Base-by-base conservation (phyloP, 2,797 vertebrate species). In the Aplochiton taeniatus region DNA sequence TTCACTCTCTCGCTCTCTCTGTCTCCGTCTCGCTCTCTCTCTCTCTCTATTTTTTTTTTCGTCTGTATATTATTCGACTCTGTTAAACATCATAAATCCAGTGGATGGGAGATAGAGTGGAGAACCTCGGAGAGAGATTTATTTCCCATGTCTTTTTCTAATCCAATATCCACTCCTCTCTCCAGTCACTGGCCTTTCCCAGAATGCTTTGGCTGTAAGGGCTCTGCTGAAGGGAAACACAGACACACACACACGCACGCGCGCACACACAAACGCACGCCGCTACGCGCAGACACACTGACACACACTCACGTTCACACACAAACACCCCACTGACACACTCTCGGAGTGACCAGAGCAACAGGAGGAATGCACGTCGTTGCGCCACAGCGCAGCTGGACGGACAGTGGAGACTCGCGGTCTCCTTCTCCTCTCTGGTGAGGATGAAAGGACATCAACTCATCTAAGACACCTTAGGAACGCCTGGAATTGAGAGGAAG, bases 371-470 rank as follows among this genome's bases (percentile, higher is more conserved):
- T 91, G 87, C 67, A 82, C 79, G 70, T 2, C 85, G 84, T 90
- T 88, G 84, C 83, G 72, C 89, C 88, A 87, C 88, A 87, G 87
- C 87, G 82, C 88, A 90, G 88, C 86, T 89, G 89, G 89, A 88
- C 81, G 79, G 87, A 86, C 87, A 84, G 87, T 73, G 83, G 85
- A 78, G 58, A 18, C 88, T 87, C 66, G 81, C 48, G 80, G 87
- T 86, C 86, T 47, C 79, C 66, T 63, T 82, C 86, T 83, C 77
- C 87, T 85, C 81, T 78, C 85, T 69, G 48, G 79, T 75, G 77
- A 84, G 83, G 87, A 88, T 90, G 86, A 92, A 89, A 87, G 84
- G 88, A 88, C 86, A 80, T 88, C 87, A 86, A 73, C 81, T 80
- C 66, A 48, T 86, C 82, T 76, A 70, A 80, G 68, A 89, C 81